Evolutionary conservation across 2,888 invertebrate species (phyloP), one percentile per base, ranked within the genome.

Genomic region (Rhabditoides inermis): DNA sequence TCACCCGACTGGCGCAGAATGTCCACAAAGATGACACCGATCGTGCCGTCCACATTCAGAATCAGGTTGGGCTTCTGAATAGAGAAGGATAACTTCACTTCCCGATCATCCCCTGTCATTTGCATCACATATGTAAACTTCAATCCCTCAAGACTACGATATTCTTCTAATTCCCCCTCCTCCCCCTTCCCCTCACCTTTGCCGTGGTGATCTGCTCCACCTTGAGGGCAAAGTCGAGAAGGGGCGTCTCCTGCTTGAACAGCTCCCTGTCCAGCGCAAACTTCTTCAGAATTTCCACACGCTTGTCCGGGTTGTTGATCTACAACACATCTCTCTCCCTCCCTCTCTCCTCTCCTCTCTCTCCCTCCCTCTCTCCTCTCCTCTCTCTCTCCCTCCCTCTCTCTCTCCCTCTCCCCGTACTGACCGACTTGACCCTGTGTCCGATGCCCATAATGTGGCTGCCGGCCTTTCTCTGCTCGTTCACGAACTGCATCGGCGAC

Each of bases 391-490:
- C n/a, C n/a, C n/a, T n/a, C n/a, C n/a, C n/a, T n/a, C n/a, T n/a
- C n/a, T n/a, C n/a, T n/a, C n/a, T n/a, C n/a, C 10, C 10, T 12
- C 10, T 32, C 15, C 10, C 32, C 32, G 1, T 25, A 72, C 81
- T 78, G 72, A 84, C 83, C 45, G 84, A 85, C 77, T 85, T 85
- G 46, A 85, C 84, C 53, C 84, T 84, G 81, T 98, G 98, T 0
- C 98, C 98, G 70, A 98, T 98, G 55, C 98, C 98, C 92, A 98
- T 94, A 73, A 98, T 98, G 26, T 95, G 85, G 76, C 92, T 86
- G 0, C 98, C 98, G 78, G 90, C 87, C 73, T 92, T 92, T 28
- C 95, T 82, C 85, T 94, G 95, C 72, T 87, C 85, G 80, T 95
- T 98, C 46, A 98, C 98, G 81, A 98, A 98, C 79, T 98, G 94